phyloP scores from a whole-genome alignment of 1,140 invertebrate species.

The Stegodyphus dumicola region DNA sequence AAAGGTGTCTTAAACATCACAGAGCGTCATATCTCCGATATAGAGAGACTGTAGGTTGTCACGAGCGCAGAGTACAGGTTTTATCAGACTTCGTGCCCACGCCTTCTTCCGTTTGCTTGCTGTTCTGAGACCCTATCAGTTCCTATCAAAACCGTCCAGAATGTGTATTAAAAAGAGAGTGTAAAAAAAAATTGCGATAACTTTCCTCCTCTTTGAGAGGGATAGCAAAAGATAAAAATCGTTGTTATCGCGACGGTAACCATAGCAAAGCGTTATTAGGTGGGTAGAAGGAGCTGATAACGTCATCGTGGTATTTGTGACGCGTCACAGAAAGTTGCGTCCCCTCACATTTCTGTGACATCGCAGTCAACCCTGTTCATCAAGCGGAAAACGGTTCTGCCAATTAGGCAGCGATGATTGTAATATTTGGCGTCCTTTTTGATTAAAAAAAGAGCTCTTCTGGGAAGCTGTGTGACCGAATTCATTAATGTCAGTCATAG shows the following conservation, averaged over 20 bases:
- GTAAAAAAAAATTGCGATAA: slow-evolving; percentile 18
- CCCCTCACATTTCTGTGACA: slow-evolving; percentile 41
- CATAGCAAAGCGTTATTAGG: slow-evolving; percentile 53
- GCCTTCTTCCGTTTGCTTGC: not conserved
- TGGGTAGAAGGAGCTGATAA: slow-evolving; percentile 45
- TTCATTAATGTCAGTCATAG: slow-evolving; percentile 2
- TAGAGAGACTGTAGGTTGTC: slow-evolving; percentile 25
- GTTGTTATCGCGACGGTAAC: slow-evolving; percentile 45
- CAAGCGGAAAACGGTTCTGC: not conserved
- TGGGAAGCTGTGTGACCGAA: not conserved
- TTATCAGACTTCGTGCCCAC: slow-evolving; percentile 33
- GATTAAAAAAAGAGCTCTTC: not conserved
- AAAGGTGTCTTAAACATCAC: no score
- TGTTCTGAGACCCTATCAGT: not conserved
- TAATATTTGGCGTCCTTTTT: slow-evolving; percentile 2
- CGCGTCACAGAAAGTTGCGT: slow-evolving; percentile 31
- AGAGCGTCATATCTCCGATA: no score
- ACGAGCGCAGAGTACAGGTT: slow-evolving; percentile 24
- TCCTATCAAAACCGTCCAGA: no score
- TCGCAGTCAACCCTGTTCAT: not conserved
- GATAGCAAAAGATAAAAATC: slow-evolving; percentile 7
- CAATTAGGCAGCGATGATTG: slow-evolving; percentile 25
- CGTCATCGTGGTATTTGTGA: slow-evolving; percentile 14
- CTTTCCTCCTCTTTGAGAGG: slow-evolving; percentile 10
- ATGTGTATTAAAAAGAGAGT: slow-evolving; percentile 1